A percentile compares a stretch with the other conserved stretches of the same genome.
Conservation (phyloP, 2,113 vertebrate species). For the Ictalurus furcatus region DNA sequence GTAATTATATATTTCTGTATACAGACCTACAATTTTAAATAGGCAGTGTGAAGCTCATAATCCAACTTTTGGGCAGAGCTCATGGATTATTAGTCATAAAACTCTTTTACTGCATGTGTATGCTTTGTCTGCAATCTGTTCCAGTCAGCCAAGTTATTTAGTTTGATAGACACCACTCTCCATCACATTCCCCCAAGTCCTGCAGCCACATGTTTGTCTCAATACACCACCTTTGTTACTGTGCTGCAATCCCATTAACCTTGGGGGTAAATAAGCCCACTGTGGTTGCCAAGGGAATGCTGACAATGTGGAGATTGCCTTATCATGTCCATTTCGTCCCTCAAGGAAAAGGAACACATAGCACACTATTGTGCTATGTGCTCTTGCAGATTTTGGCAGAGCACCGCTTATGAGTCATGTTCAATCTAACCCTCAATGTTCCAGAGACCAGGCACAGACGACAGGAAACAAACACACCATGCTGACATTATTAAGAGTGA, state of each 20-base stretch:
- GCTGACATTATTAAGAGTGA: conserved; percentile 56
- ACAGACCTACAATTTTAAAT: conserved; percentile 2
- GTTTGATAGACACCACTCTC: conserved; percentile 52
- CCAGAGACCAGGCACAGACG: conserved; percentile 47
- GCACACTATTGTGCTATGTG: conserved; percentile 55
- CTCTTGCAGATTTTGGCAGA: conserved; percentile 68
- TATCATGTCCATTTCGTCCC: conserved; percentile 78
- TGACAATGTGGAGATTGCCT: conserved; percentile 76
- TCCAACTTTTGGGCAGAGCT: background rate
- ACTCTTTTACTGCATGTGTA: conserved; percentile 31
- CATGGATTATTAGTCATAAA: conserved; percentile 25
- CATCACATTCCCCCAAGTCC: conserved; percentile 68
- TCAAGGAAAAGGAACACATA: conserved; percentile 67
- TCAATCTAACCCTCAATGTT: conserved; percentile 67
- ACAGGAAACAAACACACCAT: conserved; percentile 61
- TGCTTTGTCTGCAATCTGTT: conserved; percentile 47
- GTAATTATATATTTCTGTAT: background rate
- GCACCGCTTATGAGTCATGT: conserved; percentile 55
- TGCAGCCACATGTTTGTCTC: conserved; percentile 75
- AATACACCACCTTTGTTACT: conserved; percentile 71
- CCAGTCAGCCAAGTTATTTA: conserved; percentile 48
- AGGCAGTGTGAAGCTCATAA: background rate
- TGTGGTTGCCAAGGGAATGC: conserved; percentile 71
- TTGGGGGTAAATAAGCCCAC: conserved; percentile 74
- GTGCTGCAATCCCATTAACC: conserved; percentile 77